These are phyloP conservation scores for Erythrocebus patas DNA, from an alignment of 2,113 vertebrate genomes.

Conservation along the genomic window DNA sequence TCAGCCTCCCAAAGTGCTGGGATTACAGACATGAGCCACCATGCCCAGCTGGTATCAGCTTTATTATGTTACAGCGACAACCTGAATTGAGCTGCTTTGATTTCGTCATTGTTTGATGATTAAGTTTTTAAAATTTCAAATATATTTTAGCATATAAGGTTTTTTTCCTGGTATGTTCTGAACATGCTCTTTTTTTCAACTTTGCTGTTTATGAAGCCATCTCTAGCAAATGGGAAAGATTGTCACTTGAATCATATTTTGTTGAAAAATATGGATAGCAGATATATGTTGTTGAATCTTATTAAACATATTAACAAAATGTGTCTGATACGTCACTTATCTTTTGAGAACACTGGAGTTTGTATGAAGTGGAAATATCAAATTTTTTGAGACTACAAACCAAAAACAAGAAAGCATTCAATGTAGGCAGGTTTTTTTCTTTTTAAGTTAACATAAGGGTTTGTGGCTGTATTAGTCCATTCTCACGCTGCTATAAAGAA, in stretches of 20 bases:
- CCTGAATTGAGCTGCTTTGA: constrained; percentile 26
- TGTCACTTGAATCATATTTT: background rate
- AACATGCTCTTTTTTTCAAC: background rate
- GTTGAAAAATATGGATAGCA: constrained; percentile 16
- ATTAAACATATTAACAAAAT: background rate
- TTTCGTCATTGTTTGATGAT: constrained; percentile 24
- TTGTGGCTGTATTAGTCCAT: background rate
- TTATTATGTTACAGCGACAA: background rate
- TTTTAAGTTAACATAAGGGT: background rate
- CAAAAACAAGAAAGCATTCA: background rate
- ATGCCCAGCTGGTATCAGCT: background rate
- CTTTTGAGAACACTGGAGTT: background rate
- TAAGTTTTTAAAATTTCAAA: background rate
- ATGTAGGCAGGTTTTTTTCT: background rate
- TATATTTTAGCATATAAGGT: constrained; percentile 12
- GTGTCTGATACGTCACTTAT: background rate
- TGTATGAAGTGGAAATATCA: background rate
- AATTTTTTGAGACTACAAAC: background rate
- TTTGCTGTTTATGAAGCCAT: background rate
- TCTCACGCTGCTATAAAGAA: too few relatives aligned
- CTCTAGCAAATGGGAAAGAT: background rate
- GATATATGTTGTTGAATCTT: background rate
- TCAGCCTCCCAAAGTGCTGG: too few relatives aligned
- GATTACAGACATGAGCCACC: too few relatives aligned
- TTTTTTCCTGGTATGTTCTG: background rate